Conservation (phyloP, 2,888 invertebrate species). For the Troglohyphantes excavatus region DNA sequence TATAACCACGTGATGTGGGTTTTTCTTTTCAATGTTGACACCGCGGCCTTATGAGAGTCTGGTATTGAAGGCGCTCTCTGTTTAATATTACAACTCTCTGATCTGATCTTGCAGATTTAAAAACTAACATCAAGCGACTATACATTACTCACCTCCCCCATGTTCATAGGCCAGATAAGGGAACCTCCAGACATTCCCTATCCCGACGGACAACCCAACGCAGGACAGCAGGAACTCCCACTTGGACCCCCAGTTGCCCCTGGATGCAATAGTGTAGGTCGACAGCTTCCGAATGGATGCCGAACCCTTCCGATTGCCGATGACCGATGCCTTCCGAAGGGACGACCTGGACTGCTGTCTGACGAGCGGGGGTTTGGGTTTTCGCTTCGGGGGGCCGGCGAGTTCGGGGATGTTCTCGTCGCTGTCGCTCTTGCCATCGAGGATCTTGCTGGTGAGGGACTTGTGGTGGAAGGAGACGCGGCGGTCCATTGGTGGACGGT, state of each 20-base stretch:
- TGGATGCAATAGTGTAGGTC: conserved; percentile 68
- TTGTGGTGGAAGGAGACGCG: conserved; percentile 72
- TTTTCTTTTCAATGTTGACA: too few relatives aligned
- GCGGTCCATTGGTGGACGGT: conserved; percentile 41
- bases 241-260: conserved; percentile 83
- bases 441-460: conserved; percentile 64
- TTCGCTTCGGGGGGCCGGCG: not conserved
- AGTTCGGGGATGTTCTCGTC: not conserved
- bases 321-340: conserved; percentile 47
- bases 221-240: conserved; percentile 82
- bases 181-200: conserved; percentile 81
- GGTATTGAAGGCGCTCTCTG: too few relatives aligned
- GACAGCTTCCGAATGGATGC: conserved; percentile 68
- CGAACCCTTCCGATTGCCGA: conserved; percentile 62
- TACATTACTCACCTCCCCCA: conserved; percentile 80
- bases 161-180: conserved; percentile 81
- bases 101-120: too few relatives aligned
- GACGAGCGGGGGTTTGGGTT: conserved; percentile 26
- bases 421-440: conserved; percentile 38
- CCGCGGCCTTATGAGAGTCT: too few relatives aligned
- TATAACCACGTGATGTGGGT: too few relatives aligned
- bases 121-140: too few relatives aligned
- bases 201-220: conserved; percentile 82
- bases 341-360: conserved; percentile 66
- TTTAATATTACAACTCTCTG: too few relatives aligned